These are phyloP conservation scores for Microtus pennsylvanicus DNA, from an alignment of 2,113 vertebrate species.

Conservation along the genomic window DNA sequence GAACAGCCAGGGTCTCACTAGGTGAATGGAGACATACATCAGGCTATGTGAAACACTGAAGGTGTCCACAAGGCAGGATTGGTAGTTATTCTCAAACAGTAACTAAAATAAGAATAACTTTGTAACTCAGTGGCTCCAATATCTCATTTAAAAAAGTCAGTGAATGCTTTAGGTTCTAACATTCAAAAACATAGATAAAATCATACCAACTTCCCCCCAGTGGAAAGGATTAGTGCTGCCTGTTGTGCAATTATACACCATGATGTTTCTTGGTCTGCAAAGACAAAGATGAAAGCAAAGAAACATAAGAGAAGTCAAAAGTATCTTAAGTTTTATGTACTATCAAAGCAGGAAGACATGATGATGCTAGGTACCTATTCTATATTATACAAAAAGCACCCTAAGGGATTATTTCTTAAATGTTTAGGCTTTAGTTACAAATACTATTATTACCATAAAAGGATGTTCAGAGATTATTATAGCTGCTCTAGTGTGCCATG, in stretches of 20 bases:
- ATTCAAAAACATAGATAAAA: constrained; percentile 75
- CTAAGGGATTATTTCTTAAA: constrained; percentile 41
- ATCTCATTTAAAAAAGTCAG: constrained; percentile 52
- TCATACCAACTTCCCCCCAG: constrained; percentile 99
- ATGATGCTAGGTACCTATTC: not conserved
- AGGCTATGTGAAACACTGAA: constrained; percentile 26
- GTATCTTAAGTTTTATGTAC: not conserved
- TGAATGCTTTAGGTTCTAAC: constrained; percentile 56
- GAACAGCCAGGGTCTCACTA: constrained; percentile 11
- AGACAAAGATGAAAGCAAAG: constrained; percentile 64
- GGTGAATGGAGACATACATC: not conserved
- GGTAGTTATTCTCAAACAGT: constrained; percentile 49
- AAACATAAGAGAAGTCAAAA: constrained; percentile 56
- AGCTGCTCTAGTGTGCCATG: not conserved
- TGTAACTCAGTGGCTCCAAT: constrained; percentile 41
- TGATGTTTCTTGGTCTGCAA: constrained; percentile 92
- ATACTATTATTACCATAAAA: constrained; percentile 18
- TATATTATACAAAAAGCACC: constrained; percentile 18
- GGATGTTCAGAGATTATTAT: not conserved
- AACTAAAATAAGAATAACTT: constrained; percentile 59
- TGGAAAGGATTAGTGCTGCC: constrained; percentile 98
- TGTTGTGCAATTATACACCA: constrained; percentile 99
- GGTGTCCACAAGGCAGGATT: not conserved
- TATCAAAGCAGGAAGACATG: constrained; percentile 32
- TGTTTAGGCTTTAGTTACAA: constrained; percentile 10